Percentiles rank a stretch among this genome's conserved stretches.
Evolutionary conservation across 2,888 invertebrate species (phyloP).

Genomic region (Malacosoma neustria): DNA sequence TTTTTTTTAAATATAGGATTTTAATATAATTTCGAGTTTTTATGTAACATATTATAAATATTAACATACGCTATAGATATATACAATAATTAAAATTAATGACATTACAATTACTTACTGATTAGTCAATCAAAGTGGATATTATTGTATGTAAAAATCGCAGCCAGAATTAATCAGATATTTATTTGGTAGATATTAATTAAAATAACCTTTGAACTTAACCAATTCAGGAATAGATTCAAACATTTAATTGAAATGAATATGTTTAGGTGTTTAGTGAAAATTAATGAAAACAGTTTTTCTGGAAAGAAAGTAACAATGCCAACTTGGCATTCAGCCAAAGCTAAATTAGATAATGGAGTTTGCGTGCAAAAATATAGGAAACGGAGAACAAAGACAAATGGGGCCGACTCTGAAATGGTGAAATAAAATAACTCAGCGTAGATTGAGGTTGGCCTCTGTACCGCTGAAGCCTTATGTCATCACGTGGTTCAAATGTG

Average conservation of each 20-base stretch:
- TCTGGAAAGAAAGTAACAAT: slow-evolving; percentile 62
- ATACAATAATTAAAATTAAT: no score
- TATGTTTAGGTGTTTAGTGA: slow-evolving; percentile 57
- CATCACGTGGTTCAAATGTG: slow-evolving; percentile 34
- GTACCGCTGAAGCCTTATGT: slow-evolving; percentile 23
- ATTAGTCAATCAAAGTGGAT: no score
- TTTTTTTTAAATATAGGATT: no score
- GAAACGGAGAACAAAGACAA: slow-evolving; percentile 74
- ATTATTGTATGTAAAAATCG: no score
- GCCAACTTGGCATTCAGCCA: slow-evolving; percentile 70
- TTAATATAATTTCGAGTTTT: no score
- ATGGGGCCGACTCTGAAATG: slow-evolving; percentile 65
- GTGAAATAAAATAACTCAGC: slow-evolving; percentile 63
- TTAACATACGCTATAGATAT: no score
- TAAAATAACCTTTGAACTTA: no score
- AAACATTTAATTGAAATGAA: slow-evolving; percentile 49
- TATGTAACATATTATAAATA: no score
- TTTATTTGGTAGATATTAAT: no score
- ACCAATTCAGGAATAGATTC: no score
- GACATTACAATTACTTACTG: no score
- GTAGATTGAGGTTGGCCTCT: slow-evolving; percentile 47
- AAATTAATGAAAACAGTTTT: slow-evolving; percentile 63
- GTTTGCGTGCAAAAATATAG: slow-evolving; percentile 75
- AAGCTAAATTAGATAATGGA: slow-evolving; percentile 75
- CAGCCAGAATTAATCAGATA: no score